Base-by-base conservation (phyloP, 92 coral and sea anemone species). In the Phymanthus crucifer region DNA sequence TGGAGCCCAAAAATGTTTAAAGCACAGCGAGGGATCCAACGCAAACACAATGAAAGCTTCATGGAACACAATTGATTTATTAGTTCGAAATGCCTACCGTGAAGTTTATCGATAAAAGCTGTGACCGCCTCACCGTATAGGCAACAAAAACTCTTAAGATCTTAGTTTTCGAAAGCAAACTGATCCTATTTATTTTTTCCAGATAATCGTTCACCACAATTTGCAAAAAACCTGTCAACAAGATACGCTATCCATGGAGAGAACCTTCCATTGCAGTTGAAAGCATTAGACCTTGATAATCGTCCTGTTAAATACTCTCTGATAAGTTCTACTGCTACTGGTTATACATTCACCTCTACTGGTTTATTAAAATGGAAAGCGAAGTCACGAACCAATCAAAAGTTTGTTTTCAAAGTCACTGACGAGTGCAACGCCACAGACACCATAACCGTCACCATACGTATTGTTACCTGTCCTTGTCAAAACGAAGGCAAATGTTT, bases 281-380 rank as follows among this genome's bases (percentile, higher is more conserved):
- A 84, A n/a, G 95, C 88, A 36, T 76, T 72, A 64, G 95, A 91
- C 47, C 95, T 92, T 0, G 95, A 91, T n/a, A n/a, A n/a, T n/a
- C n/a, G n/a, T n/a, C n/a, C n/a, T n/a, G n/a, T n/a, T n/a, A n/a
- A n/a, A n/a, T 72, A 80, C 52, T 75, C 90, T 13, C 48, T 88
- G 66, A 29, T 75, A 75, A 66, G 71, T 27, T 32, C 33, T 17
- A 76, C 83, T 33, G 80, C 83, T 57, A 80, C 79, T 26, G 57
- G 57, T 16, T 79, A 79, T 64, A 77, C 50, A 18, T 34, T 91
- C 11, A 78, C 43, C 17, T 13, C 74, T 33, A 32, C 52, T 50
- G 91, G 90, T 8, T 58, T 81, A 12, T 80, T 91, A 71, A 72
- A 48, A 29, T 87, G 85, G 87, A 74, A 58, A 32, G 86, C 87